A percentile compares a stretch with the other conserved stretches of the same genome.
These are phyloP conservation scores for Thysanoteuthis rhombus DNA, from an alignment of 2,888 invertebrate genomes.

Conservation along the genomic window DNA sequence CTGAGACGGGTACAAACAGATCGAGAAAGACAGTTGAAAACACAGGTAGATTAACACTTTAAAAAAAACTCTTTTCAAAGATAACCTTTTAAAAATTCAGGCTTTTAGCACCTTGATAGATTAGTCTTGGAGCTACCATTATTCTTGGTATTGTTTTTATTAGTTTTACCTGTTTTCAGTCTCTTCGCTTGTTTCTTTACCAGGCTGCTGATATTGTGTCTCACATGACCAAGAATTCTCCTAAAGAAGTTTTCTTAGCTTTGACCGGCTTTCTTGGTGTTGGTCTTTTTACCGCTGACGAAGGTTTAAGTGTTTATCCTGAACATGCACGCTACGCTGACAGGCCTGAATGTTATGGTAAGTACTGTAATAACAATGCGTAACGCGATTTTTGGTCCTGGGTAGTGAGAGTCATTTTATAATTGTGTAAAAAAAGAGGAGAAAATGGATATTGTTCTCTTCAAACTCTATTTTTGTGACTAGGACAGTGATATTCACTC, in stretches of 20 bases:
- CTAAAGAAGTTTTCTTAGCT: constrained; percentile 16
- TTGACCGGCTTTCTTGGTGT: background rate
- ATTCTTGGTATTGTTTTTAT: background rate
- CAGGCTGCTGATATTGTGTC: constrained; percentile 18
- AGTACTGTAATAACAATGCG: background rate
- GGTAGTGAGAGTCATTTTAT: no score
- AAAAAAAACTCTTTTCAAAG: no score
- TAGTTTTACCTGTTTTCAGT: background rate
- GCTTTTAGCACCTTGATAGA: no score
- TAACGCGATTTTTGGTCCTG: no score
- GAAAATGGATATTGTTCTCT: no score
- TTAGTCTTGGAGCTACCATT: background rate
- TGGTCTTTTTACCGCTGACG: background rate
- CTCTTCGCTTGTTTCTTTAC: background rate
- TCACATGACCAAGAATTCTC: constrained; percentile 22
- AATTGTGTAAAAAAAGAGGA: no score
- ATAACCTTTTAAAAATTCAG: no score
- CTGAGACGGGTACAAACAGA: background rate
- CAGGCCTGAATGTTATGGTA: constrained; percentile 19
- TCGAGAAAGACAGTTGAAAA: background rate
- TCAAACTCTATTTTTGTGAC: no score
- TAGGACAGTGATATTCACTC: no score
- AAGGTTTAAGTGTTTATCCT: constrained; percentile 18
- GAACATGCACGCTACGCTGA: background rate
- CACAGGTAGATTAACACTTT: background rate